These are phyloP conservation scores for Lampris megalopsis DNA, from an alignment of 2,113 vertebrate species.

Conservation along the genomic window DNA sequence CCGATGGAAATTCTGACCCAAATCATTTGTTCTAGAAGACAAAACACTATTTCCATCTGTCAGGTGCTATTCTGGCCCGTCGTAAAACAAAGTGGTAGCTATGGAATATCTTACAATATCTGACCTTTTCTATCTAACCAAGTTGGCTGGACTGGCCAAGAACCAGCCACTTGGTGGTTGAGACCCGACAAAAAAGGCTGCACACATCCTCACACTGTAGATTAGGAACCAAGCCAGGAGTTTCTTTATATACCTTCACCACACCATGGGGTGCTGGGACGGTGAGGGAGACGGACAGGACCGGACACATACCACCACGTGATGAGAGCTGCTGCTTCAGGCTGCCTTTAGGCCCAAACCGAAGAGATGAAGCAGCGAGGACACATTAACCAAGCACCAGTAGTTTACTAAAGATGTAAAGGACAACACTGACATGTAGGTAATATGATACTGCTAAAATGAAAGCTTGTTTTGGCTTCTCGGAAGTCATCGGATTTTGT, in stretches of 20 bases:
- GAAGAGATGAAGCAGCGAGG: no score
- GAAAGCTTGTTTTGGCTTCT: no score
- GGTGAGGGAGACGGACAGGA: conserved; percentile 2
- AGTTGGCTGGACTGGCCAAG: conserved; percentile 19
- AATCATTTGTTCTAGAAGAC: background rate
- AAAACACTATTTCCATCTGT: background rate
- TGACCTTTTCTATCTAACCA: background rate
- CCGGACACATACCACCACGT: background rate
- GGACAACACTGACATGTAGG: no score
- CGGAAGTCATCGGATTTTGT: no score
- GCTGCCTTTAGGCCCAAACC: no score
- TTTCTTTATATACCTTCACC: conserved; percentile 9
- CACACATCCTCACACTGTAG: conserved; percentile 29
- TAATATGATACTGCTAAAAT: no score
- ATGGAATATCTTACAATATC: background rate
- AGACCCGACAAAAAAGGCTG: no score
- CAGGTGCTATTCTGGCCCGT: background rate
- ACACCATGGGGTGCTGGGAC: conserved; percentile 41
- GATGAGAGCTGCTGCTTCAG: background rate
- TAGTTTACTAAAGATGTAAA: no score
- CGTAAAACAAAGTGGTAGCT: background rate
- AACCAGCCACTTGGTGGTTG: no score
- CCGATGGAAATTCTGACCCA: no score
- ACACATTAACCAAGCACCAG: no score
- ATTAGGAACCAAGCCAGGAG: conserved; percentile 18